Percentiles rank a stretch among this genome's conserved stretches.
phyloP scores from a whole-genome alignment of 2,888 invertebrate species.

The Polyommatus iphigenia region DNA sequence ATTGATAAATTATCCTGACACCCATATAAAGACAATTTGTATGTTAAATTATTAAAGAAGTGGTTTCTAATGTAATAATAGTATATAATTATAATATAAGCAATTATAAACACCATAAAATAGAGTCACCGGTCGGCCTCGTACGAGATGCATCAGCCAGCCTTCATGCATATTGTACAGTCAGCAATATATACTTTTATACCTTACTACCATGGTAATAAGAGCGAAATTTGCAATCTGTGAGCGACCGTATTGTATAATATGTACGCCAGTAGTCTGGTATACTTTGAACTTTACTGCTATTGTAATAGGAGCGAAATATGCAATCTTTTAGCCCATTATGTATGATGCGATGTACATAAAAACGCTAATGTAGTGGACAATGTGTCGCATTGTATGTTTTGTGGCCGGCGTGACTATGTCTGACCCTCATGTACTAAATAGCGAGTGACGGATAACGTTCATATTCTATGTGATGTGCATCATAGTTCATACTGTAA shows the following conservation, averaged over 20 bases:
- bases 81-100: neutral
- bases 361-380: constrained; percentile 2
- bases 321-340: neutral
- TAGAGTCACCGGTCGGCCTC: neutral
- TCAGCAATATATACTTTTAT: neutral
- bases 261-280: neutral
- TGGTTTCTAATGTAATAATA: neutral
- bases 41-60: neutral
- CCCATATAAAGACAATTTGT: neutral
- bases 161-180: neutral
- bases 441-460: constrained; percentile 1
- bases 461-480: neutral
- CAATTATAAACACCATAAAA: neutral
- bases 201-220: neutral
- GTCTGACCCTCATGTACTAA: constrained; percentile 3
- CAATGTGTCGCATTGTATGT: constrained; percentile 10
- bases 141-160: neutral
- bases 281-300: neutral
- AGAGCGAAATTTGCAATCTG: neutral
- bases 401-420: neutral
- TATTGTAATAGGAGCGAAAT: neutral
- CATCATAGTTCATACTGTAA: neutral
- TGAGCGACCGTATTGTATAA: neutral
- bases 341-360: neutral
- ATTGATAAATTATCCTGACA: neutral